Evolutionary conservation across 2,888 invertebrate genomes (phyloP).

Genomic region (Cryptocephalus primarius): DNA sequence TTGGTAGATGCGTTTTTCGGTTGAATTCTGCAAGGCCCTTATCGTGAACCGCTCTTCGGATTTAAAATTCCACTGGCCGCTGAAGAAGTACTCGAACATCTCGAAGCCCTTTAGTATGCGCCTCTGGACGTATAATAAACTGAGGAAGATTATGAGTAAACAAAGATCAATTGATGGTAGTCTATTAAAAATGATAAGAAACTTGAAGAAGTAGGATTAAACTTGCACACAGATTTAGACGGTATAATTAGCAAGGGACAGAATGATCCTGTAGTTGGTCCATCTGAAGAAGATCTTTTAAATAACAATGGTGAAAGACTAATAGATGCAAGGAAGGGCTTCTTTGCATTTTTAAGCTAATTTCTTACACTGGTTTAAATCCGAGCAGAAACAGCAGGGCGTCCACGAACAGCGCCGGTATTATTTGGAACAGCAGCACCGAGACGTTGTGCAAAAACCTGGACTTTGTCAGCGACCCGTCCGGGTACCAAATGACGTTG

Average conservation of each 20-base stretch:
- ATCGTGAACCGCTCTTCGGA: neutral
- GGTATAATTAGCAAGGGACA: no score
- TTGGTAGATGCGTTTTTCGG: neutral
- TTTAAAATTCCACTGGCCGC: neutral
- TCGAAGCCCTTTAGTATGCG: neutral
- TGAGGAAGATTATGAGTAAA: neutral
- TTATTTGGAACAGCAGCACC: conserved; percentile 63
- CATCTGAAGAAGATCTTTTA: no score
- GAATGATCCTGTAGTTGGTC: no score
- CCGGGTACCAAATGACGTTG: conserved; percentile 75
- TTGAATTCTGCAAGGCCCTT: neutral
- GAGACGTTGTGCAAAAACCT: conserved; percentile 57
- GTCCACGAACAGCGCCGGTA: conserved; percentile 74
- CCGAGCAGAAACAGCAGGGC: conserved; percentile 62
- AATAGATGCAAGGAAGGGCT: no score
- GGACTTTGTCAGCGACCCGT: conserved; percentile 63
- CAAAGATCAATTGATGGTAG: no score
- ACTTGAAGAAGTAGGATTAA: no score
- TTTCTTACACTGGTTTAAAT: conserved; percentile 70
- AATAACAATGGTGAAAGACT: no score
- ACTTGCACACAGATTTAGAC: no score
- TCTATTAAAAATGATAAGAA: no score
- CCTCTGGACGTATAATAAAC: neutral
- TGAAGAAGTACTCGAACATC: neutral
- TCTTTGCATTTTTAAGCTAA: no score